Conservation (phyloP, 2,797 vertebrate genomes). For the Staurois parvus region DNA sequence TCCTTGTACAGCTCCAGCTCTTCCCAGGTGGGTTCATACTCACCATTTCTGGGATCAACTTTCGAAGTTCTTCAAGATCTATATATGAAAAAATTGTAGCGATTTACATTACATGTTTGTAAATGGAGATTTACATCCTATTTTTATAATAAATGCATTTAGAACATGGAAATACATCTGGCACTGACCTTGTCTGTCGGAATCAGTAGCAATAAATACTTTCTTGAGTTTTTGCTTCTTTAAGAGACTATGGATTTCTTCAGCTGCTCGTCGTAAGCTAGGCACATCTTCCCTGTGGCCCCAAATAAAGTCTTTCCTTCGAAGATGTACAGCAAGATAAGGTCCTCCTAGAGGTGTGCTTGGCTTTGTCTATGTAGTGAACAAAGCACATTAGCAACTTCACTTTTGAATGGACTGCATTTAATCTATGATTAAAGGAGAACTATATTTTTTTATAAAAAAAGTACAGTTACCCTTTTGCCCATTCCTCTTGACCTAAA, state of each 20-base stretch:
- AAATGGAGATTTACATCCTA: not conserved
- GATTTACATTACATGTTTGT: not conserved
- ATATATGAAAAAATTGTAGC: constrained; percentile 65
- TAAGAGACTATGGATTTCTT: constrained; percentile 87
- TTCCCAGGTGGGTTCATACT: constrained; percentile 84
- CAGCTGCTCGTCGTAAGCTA: constrained; percentile 86
- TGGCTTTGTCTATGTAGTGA: constrained; percentile 75
- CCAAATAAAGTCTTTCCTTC: constrained; percentile 96
- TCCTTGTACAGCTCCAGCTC: constrained; percentile 91
- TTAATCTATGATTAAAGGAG: too few species aligned
- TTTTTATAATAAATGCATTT: not conserved
- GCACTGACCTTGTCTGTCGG: constrained; percentile 83
- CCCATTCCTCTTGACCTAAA: not conserved
- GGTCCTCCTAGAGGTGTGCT: constrained; percentile 88
- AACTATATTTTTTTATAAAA: too few species aligned
- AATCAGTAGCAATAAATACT: constrained; percentile 94
- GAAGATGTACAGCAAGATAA: constrained; percentile 90
- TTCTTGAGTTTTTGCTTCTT: constrained; percentile 81
- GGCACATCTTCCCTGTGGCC: constrained; percentile 95
- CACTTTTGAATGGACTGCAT: too few species aligned
- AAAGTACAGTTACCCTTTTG: not conserved
- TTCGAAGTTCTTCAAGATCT: constrained; percentile 85
- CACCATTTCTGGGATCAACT: constrained; percentile 87
- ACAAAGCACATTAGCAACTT: not conserved
- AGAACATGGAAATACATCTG: too few species aligned